Percentiles rank a stretch among this genome's conserved stretches.
Evolutionary conservation across 2,113 vertebrate genomes (phyloP).

Genomic region (Pholis gunnellus): DNA sequence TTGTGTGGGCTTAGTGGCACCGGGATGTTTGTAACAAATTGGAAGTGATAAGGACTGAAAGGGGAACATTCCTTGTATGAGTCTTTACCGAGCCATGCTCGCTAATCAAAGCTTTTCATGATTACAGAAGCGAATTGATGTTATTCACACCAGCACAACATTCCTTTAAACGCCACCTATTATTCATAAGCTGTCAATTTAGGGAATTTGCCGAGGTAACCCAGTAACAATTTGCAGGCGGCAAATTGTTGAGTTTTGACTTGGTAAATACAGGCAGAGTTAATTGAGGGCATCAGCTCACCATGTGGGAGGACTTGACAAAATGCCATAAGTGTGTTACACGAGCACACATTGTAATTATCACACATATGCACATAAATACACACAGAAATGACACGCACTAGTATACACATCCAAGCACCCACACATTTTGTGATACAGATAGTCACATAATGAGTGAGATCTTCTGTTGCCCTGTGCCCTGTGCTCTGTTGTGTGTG

Average conservation of each 20-base stretch:
- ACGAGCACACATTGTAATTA: conserved; percentile 72
- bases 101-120: conserved; percentile 77
- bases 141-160: conserved; percentile 72
- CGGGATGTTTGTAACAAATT: conserved; percentile 58
- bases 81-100: conserved; percentile 57
- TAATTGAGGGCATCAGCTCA: conserved; percentile 79
- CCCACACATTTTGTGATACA: conserved; percentile 42
- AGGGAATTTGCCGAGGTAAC: conserved; percentile 77
- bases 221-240: conserved; percentile 72
- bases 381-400: conserved; percentile 36
- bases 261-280: conserved; percentile 76
- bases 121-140: conserved; percentile 74
- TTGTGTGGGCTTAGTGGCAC: conserved; percentile 21
- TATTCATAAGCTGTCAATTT: conserved; percentile 84
- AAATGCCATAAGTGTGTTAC: conserved; percentile 78
- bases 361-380: conserved; percentile 59
- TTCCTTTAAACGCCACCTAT: conserved; percentile 76
- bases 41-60: conserved; percentile 51
- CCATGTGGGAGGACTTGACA: conserved; percentile 73
- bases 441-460: conserved; percentile 55
- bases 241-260: conserved; percentile 75
- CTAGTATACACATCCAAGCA: conserved; percentile 20
- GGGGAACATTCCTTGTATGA: conserved; percentile 57
- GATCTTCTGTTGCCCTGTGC: background rate
- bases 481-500: background rate